Evolutionary conservation across 1,140 invertebrate species (phyloP).

Genomic region (Micrasema longulum): DNA sequence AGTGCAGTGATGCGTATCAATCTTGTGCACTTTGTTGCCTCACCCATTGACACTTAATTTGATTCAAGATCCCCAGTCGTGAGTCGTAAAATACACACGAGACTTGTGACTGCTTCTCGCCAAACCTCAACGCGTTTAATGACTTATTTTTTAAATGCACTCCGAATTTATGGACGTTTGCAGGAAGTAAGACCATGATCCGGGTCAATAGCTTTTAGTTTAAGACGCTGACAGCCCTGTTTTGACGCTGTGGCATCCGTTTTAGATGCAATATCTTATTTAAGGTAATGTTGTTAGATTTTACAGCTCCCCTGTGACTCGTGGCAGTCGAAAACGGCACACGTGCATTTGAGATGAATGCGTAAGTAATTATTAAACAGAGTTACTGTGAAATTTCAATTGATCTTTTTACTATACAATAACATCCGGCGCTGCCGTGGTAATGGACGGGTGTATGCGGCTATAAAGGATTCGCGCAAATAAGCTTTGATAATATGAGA

Average conservation of each 20-base stretch:
- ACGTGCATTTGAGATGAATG: conserved; percentile 26
- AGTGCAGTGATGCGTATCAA: conserved; percentile 21
- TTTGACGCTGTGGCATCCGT: conserved; percentile 24
- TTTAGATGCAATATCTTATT: conserved; percentile 22
- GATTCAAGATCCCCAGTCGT: conserved; percentile 47
- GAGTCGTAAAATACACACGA: conserved; percentile 36
- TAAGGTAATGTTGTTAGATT: conserved; percentile 4
- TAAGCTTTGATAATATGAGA: too few relatives aligned
- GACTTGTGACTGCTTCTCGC: conserved; percentile 27
- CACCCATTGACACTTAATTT: too few relatives aligned
- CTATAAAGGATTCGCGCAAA: too few relatives aligned
- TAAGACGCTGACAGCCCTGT: not conserved
- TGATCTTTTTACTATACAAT: conserved; percentile 30
- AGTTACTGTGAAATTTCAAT: conserved; percentile 27
- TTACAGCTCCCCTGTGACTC: conserved; percentile 8
- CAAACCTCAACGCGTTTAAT: conserved; percentile 23
- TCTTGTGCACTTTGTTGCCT: conserved; percentile 26
- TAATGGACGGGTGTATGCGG: conserved; percentile 13
- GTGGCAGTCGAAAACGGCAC: conserved; percentile 24
- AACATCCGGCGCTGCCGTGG: conserved; percentile 26
- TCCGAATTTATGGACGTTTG: conserved; percentile 27
- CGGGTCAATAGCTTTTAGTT: conserved; percentile 33
- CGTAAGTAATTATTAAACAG: conserved; percentile 7
- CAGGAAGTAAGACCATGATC: conserved; percentile 5
- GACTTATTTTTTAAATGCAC: conserved; percentile 27